Conservation (phyloP, 2,797 vertebrate genomes). For the Neostethus bicornis region DNA sequence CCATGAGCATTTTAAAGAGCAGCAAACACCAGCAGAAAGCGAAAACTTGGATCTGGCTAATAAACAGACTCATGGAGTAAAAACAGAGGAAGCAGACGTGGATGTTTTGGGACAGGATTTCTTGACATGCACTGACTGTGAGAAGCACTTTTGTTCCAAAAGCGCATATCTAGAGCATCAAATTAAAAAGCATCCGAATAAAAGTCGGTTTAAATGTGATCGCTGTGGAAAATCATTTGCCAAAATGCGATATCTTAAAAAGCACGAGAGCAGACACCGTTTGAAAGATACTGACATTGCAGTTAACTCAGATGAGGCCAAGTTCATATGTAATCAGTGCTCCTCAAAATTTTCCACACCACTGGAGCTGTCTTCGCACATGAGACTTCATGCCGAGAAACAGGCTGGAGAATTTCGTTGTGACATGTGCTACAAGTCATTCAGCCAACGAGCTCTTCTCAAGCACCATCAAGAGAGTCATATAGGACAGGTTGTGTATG, state of each 20-base stretch:
- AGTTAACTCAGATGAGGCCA: conserved; percentile 4
- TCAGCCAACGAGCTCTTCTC: conserved; percentile 65
- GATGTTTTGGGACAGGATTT: conserved; percentile 81
- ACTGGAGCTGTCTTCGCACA: conserved; percentile 68
- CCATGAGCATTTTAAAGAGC: conserved; percentile 68
- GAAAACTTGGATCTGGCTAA: conserved; percentile 22
- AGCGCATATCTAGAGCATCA: conserved; percentile 77
- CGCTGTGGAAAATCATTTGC: conserved; percentile 76
- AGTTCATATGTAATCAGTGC: conserved; percentile 68
- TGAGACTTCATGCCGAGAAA: conserved; percentile 68
- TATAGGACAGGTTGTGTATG: conserved; percentile 83
- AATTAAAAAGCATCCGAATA: conserved; percentile 61
- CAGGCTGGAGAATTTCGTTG: conserved; percentile 71
- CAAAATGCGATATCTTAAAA: conserved; percentile 64
- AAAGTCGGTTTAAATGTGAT: conserved; percentile 71
- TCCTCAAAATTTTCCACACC: conserved; percentile 35
- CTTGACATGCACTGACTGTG: conserved; percentile 69
- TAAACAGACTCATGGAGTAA: conserved; percentile 5
- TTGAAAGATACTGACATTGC: conserved; percentile 11
- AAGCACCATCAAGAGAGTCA: conserved; percentile 82
- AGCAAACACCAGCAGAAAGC: conserved; percentile 8
- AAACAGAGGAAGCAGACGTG: conserved; percentile 75
- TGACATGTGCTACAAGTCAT: conserved; percentile 85
- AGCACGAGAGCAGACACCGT: conserved; percentile 68
- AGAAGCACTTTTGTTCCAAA: conserved; percentile 74